A percentile compares a stretch with the other conserved stretches of the same genome.
These are phyloP conservation scores for Sebastes umbrosus DNA, from an alignment of 2,797 vertebrate genomes.

Conservation along the genomic window DNA sequence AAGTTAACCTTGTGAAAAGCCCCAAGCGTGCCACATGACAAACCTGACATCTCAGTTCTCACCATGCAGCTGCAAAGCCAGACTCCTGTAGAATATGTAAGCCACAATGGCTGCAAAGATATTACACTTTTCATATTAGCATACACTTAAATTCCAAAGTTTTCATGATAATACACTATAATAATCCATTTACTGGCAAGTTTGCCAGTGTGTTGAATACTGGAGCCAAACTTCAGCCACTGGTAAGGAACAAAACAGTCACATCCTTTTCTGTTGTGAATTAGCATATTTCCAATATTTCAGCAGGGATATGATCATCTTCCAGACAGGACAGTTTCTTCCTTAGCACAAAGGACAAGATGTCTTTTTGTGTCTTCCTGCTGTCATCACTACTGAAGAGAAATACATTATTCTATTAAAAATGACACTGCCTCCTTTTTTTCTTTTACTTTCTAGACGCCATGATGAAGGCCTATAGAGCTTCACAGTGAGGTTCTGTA, in stretches of 20 bases:
- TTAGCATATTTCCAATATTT: conserved; percentile 49
- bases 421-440: not conserved
- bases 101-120: not conserved
- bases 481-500: too few relatives aligned
- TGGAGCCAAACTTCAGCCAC: not conserved
- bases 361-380: conserved; percentile 18
- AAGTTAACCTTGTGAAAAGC: conserved; percentile 50
- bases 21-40: conserved; percentile 41
- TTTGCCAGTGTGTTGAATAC: not conserved
- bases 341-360: conserved; percentile 1
- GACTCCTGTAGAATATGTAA: not conserved
- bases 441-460: not conserved
- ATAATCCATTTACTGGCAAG: not conserved
- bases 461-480: not conserved
- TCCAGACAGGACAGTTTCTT: conserved; percentile 30
- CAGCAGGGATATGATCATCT: conserved; percentile 4
- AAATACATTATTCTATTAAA: conserved; percentile 28
- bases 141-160: not conserved
- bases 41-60: conserved; percentile 40
- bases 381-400: conserved; percentile 12
- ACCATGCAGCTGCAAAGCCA: not conserved
- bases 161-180: not conserved
- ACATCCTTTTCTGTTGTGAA: conserved; percentile 30
- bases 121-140: not conserved
- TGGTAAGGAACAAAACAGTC: conserved; percentile 10